Evolutionary conservation across 2,113 vertebrate genomes (phyloP).

Genomic region (Solenodon paradoxus): DNA sequence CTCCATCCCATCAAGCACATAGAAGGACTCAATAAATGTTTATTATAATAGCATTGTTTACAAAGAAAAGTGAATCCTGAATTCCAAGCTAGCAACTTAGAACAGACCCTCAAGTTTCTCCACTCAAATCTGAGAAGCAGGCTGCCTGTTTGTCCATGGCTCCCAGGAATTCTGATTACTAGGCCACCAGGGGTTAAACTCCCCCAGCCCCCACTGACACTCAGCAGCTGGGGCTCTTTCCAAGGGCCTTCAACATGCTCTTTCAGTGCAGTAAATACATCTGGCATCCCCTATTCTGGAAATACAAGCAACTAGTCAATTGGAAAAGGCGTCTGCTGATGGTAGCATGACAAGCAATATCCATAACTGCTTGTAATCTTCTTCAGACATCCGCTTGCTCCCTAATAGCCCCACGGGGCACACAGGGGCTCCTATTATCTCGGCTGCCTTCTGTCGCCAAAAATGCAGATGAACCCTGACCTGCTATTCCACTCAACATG

Average conservation of each 20-base stretch:
- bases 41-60: not conserved
- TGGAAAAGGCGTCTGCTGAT: conserved; percentile 68
- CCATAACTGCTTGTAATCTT: conserved; percentile 76
- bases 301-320: conserved; percentile 44
- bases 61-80: not conserved
- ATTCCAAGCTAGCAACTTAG: conserved; percentile 21
- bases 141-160: not conserved
- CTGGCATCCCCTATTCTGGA: conserved; percentile 47
- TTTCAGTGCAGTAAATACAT: not conserved
- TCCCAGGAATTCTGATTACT: not conserved
- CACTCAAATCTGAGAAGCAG: not conserved
- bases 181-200: conserved; percentile 17
- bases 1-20: not conserved
- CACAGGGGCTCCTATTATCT: conserved; percentile 72
- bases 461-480: conserved; percentile 67
- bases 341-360: conserved; percentile 76
- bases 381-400: conserved; percentile 54
- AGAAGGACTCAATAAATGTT: not conserved
- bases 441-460: conserved; percentile 61
- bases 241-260: not conserved
- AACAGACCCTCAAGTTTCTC: not conserved
- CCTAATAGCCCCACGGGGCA: conserved; percentile 65
- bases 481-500: conserved; percentile 37
- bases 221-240: conserved; percentile 50
- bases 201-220: not conserved